Evolutionary conservation across 2,888 invertebrate species (phyloP).

Genomic region (Aleiodes leptofemur): DNA sequence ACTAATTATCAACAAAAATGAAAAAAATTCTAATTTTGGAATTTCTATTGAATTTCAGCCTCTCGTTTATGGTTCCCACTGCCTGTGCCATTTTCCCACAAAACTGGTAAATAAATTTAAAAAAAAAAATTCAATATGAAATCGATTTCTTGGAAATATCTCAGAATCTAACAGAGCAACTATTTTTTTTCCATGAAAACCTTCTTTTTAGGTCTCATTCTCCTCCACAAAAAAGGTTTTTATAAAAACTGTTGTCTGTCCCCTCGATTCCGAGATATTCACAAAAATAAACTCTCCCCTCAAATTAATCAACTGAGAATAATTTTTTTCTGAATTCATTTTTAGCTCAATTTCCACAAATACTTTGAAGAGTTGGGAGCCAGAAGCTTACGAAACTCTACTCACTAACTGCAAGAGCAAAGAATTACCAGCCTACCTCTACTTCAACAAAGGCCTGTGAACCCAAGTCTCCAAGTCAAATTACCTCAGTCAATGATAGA

Average conservation of each 20-base stretch:
- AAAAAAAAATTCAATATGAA: too few relatives aligned
- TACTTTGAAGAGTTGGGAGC: conserved; percentile 85
- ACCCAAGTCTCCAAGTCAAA: conserved; percentile 59
- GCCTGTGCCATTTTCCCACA: conserved; percentile 92
- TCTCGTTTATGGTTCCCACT: conserved; percentile 90
- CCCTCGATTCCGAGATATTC: neutral
- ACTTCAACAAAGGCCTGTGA: conserved; percentile 93
- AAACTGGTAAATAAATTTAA: conserved; percentile 81
- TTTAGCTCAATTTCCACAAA: conserved; percentile 83
- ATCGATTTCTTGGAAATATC: neutral
- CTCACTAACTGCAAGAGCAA: conserved; percentile 79
- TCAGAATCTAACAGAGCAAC: neutral
- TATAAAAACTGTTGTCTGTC: neutral
- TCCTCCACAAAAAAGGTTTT: too few relatives aligned
- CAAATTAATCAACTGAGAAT: neutral
- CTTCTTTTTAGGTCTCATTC: too few relatives aligned
- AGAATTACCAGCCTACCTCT: conserved; percentile 84
- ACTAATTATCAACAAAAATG: too few relatives aligned
- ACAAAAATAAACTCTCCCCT: neutral
- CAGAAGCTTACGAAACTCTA: conserved; percentile 83
- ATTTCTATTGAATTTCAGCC: conserved; percentile 77
- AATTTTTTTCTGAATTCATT: conserved; percentile 55
- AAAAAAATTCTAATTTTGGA: conserved; percentile 19
- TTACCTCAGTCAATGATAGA: conserved; percentile 28
- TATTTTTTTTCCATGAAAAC: too few relatives aligned